Evolutionary conservation across 2,888 invertebrate genomes (phyloP).

Genomic region (Tribolium freemani): DNA sequence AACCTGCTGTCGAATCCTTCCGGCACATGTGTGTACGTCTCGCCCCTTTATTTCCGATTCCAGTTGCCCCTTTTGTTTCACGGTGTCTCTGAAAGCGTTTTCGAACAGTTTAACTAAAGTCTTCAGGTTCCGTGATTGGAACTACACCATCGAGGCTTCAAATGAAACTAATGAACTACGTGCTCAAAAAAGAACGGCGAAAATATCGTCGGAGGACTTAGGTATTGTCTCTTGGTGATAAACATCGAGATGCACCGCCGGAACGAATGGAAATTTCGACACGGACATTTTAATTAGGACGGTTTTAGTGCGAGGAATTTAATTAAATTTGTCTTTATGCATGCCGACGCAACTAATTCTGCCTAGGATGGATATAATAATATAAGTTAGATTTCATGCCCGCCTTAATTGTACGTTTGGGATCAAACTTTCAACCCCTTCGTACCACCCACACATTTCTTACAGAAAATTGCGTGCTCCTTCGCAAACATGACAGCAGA

Average conservation of each 20-base stretch:
- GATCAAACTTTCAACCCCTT: constrained; percentile 42
- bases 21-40: constrained; percentile 55
- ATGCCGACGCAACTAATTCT: constrained; percentile 45
- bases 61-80: constrained; percentile 51
- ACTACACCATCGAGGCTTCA: constrained; percentile 52
- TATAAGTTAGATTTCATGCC: constrained; percentile 42
- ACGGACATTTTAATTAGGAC: constrained; percentile 47
- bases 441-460: constrained; percentile 36
- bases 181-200: constrained; percentile 51
- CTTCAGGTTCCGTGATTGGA: constrained; percentile 55
- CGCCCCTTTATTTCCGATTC: constrained; percentile 50
- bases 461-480: constrained; percentile 39
- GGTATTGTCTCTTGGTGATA: constrained; percentile 34
- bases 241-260: constrained; percentile 37
- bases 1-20: constrained; percentile 61
- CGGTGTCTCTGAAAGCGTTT: constrained; percentile 24
- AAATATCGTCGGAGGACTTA: constrained; percentile 17
- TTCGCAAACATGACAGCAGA: constrained; percentile 17
- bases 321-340: constrained; percentile 47
- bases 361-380: constrained; percentile 42
- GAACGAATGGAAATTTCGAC: constrained; percentile 41
- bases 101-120: constrained; percentile 42
- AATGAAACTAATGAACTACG: constrained; percentile 61
- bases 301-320: constrained; percentile 45
- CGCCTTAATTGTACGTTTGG: constrained; percentile 43